Conservation (phyloP, 2,113 vertebrate species). For the Hemibagrus wyckioides region DNA sequence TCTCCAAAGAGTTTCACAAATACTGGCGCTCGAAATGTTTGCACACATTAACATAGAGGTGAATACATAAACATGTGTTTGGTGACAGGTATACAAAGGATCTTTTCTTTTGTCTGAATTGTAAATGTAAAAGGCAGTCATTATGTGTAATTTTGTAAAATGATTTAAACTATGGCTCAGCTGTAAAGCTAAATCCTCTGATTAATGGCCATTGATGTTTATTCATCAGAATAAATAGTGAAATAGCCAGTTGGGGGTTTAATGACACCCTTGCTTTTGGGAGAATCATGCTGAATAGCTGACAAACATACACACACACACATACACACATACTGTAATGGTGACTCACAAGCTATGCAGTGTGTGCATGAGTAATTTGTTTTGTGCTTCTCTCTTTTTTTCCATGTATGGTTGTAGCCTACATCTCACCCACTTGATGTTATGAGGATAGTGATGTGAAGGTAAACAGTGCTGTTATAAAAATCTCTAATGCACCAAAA, state of each 20-base stretch:
- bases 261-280: conserved; percentile 35
- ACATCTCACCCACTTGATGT: background rate
- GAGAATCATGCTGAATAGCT: conserved; percentile 9
- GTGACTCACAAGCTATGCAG: background rate
- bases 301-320: background rate
- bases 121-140: background rate
- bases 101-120: conserved; percentile 16
- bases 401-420: background rate
- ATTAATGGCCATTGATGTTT: conserved; percentile 17
- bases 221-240: conserved; percentile 34
- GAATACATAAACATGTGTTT: background rate
- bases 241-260: conserved; percentile 25
- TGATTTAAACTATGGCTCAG: conserved; percentile 21
- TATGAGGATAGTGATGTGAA: background rate
- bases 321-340: background rate
- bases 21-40: background rate
- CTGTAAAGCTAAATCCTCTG: conserved; percentile 12
- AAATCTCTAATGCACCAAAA: background rate
- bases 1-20: background rate
- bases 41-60: background rate
- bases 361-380: background rate
- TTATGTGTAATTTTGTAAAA: conserved; percentile 27
- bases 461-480: background rate
- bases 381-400: background rate
- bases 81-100: background rate